Evolutionary conservation across 2,797 vertebrate species (phyloP).

Genomic region (Pipistrellus nathusii): DNA sequence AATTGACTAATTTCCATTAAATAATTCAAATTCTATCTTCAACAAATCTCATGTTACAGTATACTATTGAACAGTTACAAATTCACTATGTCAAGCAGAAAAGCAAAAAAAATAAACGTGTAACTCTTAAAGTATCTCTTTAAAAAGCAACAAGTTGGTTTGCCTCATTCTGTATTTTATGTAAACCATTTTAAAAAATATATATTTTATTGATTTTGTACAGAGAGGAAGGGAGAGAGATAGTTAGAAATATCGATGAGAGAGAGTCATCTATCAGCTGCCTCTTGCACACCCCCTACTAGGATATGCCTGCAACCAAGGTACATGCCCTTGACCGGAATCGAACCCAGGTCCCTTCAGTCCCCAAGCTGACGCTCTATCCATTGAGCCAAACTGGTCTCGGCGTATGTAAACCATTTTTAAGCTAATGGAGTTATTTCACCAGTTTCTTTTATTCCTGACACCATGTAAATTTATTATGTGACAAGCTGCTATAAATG

Average conservation of each 20-base stretch:
- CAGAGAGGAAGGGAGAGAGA: too few relatives aligned
- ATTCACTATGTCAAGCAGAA: not conserved
- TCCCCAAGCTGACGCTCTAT: too few relatives aligned
- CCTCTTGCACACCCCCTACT: too few relatives aligned
- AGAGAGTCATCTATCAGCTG: too few relatives aligned
- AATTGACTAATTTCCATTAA: slow-evolving; percentile 66
- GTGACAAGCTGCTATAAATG: not conserved
- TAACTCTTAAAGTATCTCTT: not conserved
- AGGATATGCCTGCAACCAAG: too few relatives aligned
- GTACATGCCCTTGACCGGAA: too few relatives aligned
- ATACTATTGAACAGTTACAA: slow-evolving; percentile 34
- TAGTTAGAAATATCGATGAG: too few relatives aligned
- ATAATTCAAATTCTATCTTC: slow-evolving; percentile 68
- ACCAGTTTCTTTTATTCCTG: not conserved
- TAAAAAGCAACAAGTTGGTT: not conserved
- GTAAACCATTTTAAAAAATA: slow-evolving; percentile 72
- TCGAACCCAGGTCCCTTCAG: too few relatives aligned
- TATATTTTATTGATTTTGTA: too few relatives aligned
- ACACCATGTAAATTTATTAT: not conserved
- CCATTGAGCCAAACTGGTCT: too few relatives aligned
- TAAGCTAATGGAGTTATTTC: slow-evolving; percentile 61
- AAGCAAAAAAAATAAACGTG: not conserved
- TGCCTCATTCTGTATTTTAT: slow-evolving; percentile 57
- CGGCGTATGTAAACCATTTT: slow-evolving; percentile 74
- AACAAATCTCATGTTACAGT: not conserved